These are phyloP conservation scores for Lepisosteus osseus DNA, from an alignment of 2,113 vertebrate species.

Conservation along the genomic window DNA sequence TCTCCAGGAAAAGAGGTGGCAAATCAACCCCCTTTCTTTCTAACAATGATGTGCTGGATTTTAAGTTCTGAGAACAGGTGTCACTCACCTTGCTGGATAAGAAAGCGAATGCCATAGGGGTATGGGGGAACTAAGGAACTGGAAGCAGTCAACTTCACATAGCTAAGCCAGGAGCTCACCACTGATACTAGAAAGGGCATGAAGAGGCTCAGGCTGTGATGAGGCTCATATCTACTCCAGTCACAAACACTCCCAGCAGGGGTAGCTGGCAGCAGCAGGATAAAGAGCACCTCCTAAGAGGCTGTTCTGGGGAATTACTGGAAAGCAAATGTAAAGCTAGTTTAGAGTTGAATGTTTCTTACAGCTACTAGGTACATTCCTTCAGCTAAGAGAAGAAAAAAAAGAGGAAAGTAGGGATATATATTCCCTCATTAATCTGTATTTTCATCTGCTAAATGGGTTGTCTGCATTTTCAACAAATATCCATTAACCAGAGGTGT, in stretches of 20 bases:
- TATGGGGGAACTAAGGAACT: neutral
- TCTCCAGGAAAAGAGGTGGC: neutral
- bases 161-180: constrained; percentile 61
- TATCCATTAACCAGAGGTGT: constrained; percentile 42
- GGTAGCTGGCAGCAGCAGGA: constrained; percentile 25
- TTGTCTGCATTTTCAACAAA: constrained; percentile 58
- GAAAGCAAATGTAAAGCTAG: neutral
- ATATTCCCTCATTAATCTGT: constrained; percentile 54
- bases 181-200: constrained; percentile 61
- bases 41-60: neutral
- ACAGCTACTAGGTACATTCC: neutral
- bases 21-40: neutral
- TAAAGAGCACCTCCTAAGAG: constrained; percentile 3
- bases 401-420: constrained; percentile 54
- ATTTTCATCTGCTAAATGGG: constrained; percentile 40
- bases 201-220: constrained; percentile 67
- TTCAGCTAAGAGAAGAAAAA: constrained; percentile 51
- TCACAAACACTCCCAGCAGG: constrained; percentile 64
- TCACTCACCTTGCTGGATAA: constrained; percentile 8
- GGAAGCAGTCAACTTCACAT: constrained; percentile 3
- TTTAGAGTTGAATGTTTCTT: neutral
- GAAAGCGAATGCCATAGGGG: constrained; percentile 1
- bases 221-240: constrained; percentile 67
- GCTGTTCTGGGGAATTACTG: neutral
- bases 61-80: neutral